Conservation (phyloP, 2,888 invertebrate genomes). For the Unio pictorum region DNA sequence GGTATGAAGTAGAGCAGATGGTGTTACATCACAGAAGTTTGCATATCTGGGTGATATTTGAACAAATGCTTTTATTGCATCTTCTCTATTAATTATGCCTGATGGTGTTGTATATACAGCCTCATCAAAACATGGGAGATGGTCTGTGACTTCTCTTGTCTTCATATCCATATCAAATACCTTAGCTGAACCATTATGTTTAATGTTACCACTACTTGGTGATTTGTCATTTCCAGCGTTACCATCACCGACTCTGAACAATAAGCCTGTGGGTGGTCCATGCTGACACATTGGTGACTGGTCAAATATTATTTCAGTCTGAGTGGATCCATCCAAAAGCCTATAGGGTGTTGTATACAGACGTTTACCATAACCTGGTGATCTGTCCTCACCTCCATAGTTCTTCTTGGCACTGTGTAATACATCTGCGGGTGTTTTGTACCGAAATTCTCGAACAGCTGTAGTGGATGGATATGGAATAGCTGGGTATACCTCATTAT, state of each 20-base stretch:
- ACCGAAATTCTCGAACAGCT: constrained; percentile 2
- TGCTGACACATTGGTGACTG: background rate
- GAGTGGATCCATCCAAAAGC: constrained; percentile 3
- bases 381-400: background rate
- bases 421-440: constrained; percentile 8
- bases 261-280: constrained; percentile 9
- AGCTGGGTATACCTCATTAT: too few relatives aligned
- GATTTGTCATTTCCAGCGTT: background rate
- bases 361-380: background rate
- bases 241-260: background rate
- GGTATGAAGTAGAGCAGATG: constrained; percentile 17
- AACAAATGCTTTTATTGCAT: too few relatives aligned
- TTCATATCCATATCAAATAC: constrained; percentile 5
- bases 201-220: background rate
- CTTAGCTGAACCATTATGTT: constrained; percentile 6
- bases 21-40: constrained; percentile 15
- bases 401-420: background rate
- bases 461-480: too few relatives aligned
- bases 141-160: background rate
- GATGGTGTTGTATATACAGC: constrained; percentile 7
- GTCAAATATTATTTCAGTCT: background rate
- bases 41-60: background rate
- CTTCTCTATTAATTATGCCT: too few relatives aligned
- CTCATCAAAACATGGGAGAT: background rate
- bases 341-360: constrained; percentile 10